Evolutionary conservation across 1,140 invertebrate species (phyloP), one percentile per base, ranked within the genome.

Genomic region (Hirudo medicinalis): DNA sequence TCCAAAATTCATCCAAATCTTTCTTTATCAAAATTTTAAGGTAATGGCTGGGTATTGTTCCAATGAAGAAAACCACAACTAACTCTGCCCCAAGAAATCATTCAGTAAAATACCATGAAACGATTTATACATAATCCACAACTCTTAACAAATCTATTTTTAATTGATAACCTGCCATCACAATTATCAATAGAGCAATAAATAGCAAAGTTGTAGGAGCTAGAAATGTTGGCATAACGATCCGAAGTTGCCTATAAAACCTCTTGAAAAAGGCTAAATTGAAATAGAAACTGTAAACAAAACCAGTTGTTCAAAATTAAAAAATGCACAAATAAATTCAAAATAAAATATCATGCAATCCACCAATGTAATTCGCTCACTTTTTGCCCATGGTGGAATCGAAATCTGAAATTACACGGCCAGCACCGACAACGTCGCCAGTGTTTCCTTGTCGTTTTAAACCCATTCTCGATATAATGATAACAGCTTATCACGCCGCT

Each of bases 211-310:
- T 66, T n/a, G 80, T 76, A 22, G 78, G 67, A 67, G 79, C 78
- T 29, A 69, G 75, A 60, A 77, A 76, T 11, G 76, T 75, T 53
- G 82, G 79, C 72, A 83, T 82, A 63, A 84, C 76, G 54, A 82
- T 74, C n/a, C 74, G 55, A n/a, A 79, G 73, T 32, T 83, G 72
- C 40, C 75, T 77, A 66, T 76, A 75, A 71, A 83, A 81, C 54
- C 82, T 74, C 69, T 78, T 78, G 72, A 83, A 77, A 75, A 83
- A 83, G 53, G 71, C 72, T 32, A 76, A 54, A 71, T 81, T 78
- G 76, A 84, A 82, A n/a, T 72, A 72, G 63, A 75, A 75, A n/a
- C 79, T 80, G 75, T 57, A 78, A 78, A 69, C 72, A 13, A 73
- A 29, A 70, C n/a, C 22, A 25, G 19, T 25, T 63, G 13, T 15